These are phyloP conservation scores for Clarias platycephalus DNA, from an alignment of 2,797 vertebrate species.

Conservation along the genomic window DNA sequence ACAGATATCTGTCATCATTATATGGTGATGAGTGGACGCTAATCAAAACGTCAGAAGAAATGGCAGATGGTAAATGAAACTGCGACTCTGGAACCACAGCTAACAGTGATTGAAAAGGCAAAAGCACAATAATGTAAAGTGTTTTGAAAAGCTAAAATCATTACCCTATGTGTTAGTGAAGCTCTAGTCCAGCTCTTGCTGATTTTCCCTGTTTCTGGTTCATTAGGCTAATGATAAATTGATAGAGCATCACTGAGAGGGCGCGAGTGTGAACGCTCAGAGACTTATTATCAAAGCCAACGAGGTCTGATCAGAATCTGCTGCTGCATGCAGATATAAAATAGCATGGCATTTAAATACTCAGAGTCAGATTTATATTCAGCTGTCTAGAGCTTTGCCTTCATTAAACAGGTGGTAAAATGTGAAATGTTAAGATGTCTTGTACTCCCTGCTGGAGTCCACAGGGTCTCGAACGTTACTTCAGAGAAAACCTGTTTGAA, in stretches of 20 bases:
- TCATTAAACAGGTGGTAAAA: conserved; percentile 46
- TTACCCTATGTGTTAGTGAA: background rate
- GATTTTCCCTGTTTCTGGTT: conserved; percentile 22
- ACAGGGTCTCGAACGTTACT: background rate
- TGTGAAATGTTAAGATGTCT: conserved; percentile 30
- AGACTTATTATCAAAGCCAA: conserved; percentile 49
- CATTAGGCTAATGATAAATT: conserved; percentile 54
- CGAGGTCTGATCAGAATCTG: conserved; percentile 53
- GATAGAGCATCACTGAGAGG: conserved; percentile 45
- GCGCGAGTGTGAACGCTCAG: conserved; percentile 33
- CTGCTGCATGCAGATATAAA: conserved; percentile 56
- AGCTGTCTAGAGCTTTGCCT: conserved; percentile 36
- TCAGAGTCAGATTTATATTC: conserved; percentile 43
- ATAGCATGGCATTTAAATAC: conserved; percentile 54
- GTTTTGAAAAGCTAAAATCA: conserved; percentile 7
- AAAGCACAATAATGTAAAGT: conserved; percentile 9
- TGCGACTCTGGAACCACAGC: conserved; percentile 6
- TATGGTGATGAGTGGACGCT: background rate
- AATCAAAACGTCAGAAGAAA: background rate
- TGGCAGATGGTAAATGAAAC: background rate
- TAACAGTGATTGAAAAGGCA: conserved; percentile 7
- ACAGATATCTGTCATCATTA: conserved; percentile 4
- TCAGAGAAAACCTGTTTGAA: background rate
- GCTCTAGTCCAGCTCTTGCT: conserved; percentile 17
- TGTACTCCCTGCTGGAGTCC: background rate